phyloP scores from a whole-genome alignment of 1,140 invertebrate genomes.

The Vanessa atalanta region DNA sequence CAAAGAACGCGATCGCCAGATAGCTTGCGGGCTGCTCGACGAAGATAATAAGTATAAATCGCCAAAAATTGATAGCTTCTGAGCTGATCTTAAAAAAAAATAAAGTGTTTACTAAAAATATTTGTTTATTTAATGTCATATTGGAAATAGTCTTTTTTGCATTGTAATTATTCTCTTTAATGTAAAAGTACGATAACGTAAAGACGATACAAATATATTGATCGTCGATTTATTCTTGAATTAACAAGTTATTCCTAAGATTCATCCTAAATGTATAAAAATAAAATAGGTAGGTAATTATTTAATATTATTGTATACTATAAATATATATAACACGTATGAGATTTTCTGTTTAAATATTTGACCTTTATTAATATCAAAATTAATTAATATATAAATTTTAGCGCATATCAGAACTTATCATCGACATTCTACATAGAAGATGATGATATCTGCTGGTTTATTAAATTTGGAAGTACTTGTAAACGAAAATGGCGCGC shows the following conservation, averaged over 20 bases:
- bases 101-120: not conserved
- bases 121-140: not conserved
- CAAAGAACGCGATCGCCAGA: conserved; percentile 81
- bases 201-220: too few species aligned
- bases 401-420: not conserved
- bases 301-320: too few species aligned
- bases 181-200: not conserved
- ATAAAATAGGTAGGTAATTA: too few species aligned
- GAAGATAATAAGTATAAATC: conserved; percentile 54
- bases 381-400: too few species aligned
- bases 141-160: not conserved
- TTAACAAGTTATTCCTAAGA: too few species aligned
- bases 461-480: conserved; percentile 10
- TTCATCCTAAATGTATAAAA: too few species aligned
- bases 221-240: too few species aligned
- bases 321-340: too few species aligned
- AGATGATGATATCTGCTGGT: not conserved
- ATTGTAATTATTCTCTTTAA: not conserved
- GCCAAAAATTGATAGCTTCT: conserved; percentile 53
- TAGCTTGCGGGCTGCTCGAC: conserved; percentile 50
- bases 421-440: conserved; percentile 15
- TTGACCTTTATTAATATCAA: too few species aligned
- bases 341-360: too few species aligned
- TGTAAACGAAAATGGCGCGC: conserved; percentile 23
- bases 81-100: not conserved